Percentiles rank a stretch among this genome's conserved stretches.
Conservation (phyloP, 2,888 invertebrate species). For the Hypomecis atomaria region DNA sequence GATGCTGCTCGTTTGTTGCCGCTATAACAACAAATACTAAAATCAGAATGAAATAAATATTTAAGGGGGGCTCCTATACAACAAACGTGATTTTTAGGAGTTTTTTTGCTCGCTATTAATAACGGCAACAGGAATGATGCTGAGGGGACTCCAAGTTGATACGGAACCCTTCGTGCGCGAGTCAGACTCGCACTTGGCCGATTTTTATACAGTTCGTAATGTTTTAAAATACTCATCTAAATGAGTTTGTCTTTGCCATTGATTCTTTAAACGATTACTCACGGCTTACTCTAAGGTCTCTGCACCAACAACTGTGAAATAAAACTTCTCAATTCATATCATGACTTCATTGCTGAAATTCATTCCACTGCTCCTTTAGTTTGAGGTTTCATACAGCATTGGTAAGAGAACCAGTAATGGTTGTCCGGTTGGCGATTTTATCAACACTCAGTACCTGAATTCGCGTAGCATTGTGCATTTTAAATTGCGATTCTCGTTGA, state of each 20-base stretch:
- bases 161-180: too few relatives aligned
- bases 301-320: constrained; percentile 41
- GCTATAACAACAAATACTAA: too few relatives aligned
- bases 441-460: constrained; percentile 20
- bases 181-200: too few relatives aligned
- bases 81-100: too few relatives aligned
- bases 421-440: constrained; percentile 21
- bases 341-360: constrained; percentile 20
- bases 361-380: constrained; percentile 39
- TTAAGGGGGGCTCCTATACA: too few relatives aligned
- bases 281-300: constrained; percentile 43
- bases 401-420: constrained; percentile 32
- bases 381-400: background rate
- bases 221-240: constrained; percentile 13
- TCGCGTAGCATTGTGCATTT: constrained; percentile 48
- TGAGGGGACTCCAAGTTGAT: too few relatives aligned
- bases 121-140: too few relatives aligned
- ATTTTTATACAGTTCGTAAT: too few relatives aligned
- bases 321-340: constrained; percentile 39
- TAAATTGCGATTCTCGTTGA: constrained; percentile 48
- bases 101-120: too few relatives aligned
- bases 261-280: constrained; percentile 47
- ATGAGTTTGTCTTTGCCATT: constrained; percentile 44
- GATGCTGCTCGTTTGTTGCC: too few relatives aligned
- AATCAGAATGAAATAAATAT: too few relatives aligned